These are phyloP conservation scores for Odontamblyopus lacepedii DNA, from an alignment of 2,797 vertebrate genomes.

Conservation along the genomic window DNA sequence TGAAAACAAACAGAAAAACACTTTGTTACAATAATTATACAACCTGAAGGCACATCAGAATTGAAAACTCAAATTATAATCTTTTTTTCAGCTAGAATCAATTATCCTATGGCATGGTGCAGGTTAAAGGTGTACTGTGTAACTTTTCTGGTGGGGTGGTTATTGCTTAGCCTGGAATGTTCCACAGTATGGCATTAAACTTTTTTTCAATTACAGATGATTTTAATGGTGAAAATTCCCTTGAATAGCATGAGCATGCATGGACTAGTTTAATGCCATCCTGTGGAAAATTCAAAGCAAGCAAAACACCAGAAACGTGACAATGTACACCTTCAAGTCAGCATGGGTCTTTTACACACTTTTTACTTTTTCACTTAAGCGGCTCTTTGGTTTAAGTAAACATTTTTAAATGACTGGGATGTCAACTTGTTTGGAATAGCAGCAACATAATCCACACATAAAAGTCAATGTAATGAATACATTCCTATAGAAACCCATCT, in stretches of 20 bases:
- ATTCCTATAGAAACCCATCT: neutral
- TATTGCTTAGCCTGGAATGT: no score
- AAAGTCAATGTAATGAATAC: neutral
- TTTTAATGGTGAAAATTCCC: no score
- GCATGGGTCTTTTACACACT: no score
- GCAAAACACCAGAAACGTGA: no score
- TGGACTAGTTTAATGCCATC: no score
- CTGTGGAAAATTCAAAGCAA: no score
- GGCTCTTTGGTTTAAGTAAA: conserved; percentile 4
- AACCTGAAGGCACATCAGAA: neutral
- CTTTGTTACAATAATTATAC: neutral
- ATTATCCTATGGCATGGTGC: neutral
- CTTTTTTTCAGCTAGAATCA: neutral
- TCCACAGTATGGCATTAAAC: no score
- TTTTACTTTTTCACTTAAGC: neutral
- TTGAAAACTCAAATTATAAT: neutral
- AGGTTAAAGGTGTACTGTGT: neutral
- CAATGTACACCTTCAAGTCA: neutral
- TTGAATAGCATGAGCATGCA: no score
- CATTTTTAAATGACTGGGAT: neutral
- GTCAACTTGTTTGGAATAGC: neutral
- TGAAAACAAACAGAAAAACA: neutral
- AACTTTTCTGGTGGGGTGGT: no score
- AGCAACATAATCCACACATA: neutral
- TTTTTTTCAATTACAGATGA: no score